Percentiles rank a stretch among this genome's conserved stretches.
phyloP scores from a whole-genome alignment of 2,888 invertebrate genomes.

The Troglohyphantes excavatus region DNA sequence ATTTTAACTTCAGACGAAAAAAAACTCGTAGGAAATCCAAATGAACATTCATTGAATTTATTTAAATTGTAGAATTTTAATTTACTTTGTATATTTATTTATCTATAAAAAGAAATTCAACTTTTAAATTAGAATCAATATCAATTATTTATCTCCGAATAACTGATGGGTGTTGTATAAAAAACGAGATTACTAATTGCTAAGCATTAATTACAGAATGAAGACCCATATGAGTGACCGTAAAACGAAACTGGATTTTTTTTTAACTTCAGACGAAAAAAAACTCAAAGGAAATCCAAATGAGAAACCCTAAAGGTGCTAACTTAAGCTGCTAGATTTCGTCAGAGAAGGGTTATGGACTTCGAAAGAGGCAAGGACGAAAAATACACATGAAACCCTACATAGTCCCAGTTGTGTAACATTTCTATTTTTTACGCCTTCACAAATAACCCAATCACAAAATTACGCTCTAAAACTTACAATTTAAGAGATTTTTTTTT shows the following conservation, averaged over 20 bases:
- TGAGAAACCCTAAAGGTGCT: conserved; percentile 52
- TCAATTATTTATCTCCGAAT: too few species aligned
- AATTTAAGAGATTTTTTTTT: conserved; percentile 36
- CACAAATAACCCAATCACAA: conserved; percentile 33
- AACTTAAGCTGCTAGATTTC: conserved; percentile 43
- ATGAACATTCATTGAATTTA: too few species aligned
- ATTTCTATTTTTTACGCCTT: not conserved
- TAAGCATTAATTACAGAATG: conserved; percentile 18
- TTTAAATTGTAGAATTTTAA: too few species aligned
- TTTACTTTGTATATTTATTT: too few species aligned
- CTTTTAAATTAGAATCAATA: too few species aligned
- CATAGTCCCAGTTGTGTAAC: not conserved
- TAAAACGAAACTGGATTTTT: conserved; percentile 23
- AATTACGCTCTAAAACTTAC: conserved; percentile 61
- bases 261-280: conserved; percentile 19
- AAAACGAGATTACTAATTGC: too few species aligned
- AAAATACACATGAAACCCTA: conserved; percentile 43
- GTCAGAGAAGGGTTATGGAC: conserved; percentile 54
- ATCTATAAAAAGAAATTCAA: too few species aligned
- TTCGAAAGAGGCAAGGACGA: not conserved
- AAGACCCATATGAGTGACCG: conserved; percentile 37
- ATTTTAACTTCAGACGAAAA: conserved; percentile 12
- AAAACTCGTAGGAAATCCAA: too few species aligned
- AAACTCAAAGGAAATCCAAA: conserved; percentile 26
- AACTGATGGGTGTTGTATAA: too few species aligned